phyloP scores from a whole-genome alignment of 2,113 vertebrate species.

The Hydrolagus affinis region DNA sequence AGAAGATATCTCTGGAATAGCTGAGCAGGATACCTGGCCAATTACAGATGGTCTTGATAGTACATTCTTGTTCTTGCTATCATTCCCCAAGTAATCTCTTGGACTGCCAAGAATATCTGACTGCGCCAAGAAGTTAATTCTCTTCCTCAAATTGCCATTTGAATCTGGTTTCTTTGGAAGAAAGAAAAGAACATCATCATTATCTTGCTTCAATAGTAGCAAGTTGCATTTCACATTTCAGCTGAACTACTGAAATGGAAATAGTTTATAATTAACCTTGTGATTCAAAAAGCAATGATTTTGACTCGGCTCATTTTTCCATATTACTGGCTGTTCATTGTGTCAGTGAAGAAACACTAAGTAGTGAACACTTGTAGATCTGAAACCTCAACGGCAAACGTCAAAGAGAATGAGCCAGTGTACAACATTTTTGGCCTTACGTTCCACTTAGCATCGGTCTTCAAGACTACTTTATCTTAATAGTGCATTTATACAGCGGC shows the following conservation, averaged over 20 bases:
- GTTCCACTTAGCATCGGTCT: too few species aligned
- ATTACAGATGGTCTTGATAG: slow-evolving; percentile 45
- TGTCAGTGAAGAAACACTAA: neutral
- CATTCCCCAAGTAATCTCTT: slow-evolving; percentile 63
- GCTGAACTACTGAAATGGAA: neutral
- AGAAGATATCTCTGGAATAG: slow-evolving; percentile 56
- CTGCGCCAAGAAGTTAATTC: slow-evolving; percentile 67
- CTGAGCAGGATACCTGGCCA: slow-evolving; percentile 57
- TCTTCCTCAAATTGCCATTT: slow-evolving; percentile 84
- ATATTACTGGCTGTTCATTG: neutral
- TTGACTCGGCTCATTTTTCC: neutral
- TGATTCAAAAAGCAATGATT: neutral
- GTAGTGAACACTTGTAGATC: neutral
- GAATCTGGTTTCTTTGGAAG: slow-evolving; percentile 67
- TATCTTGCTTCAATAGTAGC: neutral
- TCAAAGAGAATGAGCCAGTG: neutral
- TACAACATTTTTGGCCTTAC: too few species aligned
- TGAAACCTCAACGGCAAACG: neutral
- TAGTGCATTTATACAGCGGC: too few species aligned
- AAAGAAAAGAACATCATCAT: slow-evolving; percentile 19
- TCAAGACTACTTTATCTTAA: too few species aligned
- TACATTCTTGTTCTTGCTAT: slow-evolving; percentile 44
- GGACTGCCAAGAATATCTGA: slow-evolving; percentile 54
- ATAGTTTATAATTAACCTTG: neutral
- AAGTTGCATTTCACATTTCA: neutral